Base-by-base conservation (phyloP, 2,888 invertebrate species). In the Nemotelus nigrinus region DNA sequence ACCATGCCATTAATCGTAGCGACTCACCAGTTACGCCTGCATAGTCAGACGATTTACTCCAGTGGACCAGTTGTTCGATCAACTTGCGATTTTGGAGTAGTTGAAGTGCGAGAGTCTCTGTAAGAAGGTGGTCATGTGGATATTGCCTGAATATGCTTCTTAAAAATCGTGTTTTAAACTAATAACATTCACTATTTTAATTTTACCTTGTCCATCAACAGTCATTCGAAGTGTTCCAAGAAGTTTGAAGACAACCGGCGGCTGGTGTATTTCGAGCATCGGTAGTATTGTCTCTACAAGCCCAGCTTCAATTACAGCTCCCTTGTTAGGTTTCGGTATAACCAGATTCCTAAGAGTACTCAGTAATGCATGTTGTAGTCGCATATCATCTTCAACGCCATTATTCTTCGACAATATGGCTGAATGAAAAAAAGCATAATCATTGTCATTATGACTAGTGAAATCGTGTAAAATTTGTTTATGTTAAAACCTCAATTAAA, bases 21-120 rank as follows among this genome's bases (percentile, higher is more conserved):
- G 94, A 93, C 89, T 94, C 94, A 44, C 94, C 95, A 82, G 94
- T 93, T 3, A 96, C 95, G 41, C 96, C 96, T 70, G 94, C 92
- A 88, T 93, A 93, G 84, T 94, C 94, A 8, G 93, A 92, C 75
- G 92, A 92, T 81, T 88, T 90, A 82, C 93, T 94, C 94, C 95
- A 96, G 78, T 91, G 90, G 47, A 93, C 92, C 74, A 93, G 87
- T 82, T 91, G 90, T 44, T 89, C 88, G 77, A 96, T 88, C 78
- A 95, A 90, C 4, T 90, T 89, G 78, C 87, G 88, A 81, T 90
- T 90, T 57, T 88, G 87, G 47, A 93, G 91, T 79, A 96, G 87
- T 82, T 90, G 89, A 79, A 89, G 85, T 0, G 96, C 95, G 0
- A 93, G 92, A 82, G 90, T 88, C 85, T 92, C 94, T 94, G 85